These are phyloP conservation scores for Chrysaora quinquecirrha DNA, from an alignment of 30 jellyfish, hydroid and myxozoan species.

Conservation along the genomic window DNA sequence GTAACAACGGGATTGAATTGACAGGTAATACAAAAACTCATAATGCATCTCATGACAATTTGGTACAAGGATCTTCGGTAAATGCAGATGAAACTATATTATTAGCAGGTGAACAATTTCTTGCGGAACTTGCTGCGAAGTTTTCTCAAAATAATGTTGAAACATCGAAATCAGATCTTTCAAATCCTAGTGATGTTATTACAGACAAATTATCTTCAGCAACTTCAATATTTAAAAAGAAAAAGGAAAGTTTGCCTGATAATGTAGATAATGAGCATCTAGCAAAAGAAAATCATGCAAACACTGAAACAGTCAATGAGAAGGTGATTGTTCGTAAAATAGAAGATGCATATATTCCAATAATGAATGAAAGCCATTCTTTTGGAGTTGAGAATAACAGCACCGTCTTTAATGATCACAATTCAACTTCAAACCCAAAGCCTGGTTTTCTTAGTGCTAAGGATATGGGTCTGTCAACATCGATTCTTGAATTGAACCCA, in stretches of 20 bases:
- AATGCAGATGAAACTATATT: constrained; percentile 83
- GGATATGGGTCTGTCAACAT: no score
- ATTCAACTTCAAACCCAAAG: no score
- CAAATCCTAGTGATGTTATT: not conserved
- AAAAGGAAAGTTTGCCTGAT: no score
- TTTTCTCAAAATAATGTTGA: constrained; percentile 34
- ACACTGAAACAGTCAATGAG: constrained; percentile 11
- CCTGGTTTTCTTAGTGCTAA: no score
- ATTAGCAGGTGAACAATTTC: constrained; percentile 95
- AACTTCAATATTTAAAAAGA: no score
- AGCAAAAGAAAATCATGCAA: not conserved
- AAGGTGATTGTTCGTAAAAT: constrained; percentile 67
- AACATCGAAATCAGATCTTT: not conserved
- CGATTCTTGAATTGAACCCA: no score
- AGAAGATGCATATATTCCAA: constrained; percentile 52
- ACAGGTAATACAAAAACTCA: not conserved
- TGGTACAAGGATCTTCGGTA: constrained; percentile 38
- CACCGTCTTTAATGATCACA: not conserved
- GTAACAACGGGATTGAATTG: not conserved
- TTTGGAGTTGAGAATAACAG: not conserved
- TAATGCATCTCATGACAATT: not conserved
- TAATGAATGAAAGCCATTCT: not conserved
- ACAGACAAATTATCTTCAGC: no score
- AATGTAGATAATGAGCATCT: no score
- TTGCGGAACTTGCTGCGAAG: constrained; percentile 93